phyloP scores from a whole-genome alignment of 2,888 invertebrate species.

The Phengaris arion region DNA sequence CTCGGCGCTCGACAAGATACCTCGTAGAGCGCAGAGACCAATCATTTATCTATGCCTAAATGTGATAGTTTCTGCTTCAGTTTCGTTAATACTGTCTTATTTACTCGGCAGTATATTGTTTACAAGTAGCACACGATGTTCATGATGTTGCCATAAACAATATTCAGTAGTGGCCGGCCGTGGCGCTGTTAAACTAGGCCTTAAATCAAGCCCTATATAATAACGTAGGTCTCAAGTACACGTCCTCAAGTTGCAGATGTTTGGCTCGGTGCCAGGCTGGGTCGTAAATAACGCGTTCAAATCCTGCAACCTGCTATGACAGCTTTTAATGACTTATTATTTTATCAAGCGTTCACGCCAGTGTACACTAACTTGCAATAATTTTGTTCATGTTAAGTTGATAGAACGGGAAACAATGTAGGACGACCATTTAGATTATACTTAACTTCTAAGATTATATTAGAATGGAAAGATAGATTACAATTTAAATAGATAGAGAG shows the following conservation, averaged over 20 bases:
- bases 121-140: background rate
- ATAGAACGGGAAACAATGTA: background rate
- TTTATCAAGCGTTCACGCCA: slow-evolving; percentile 9
- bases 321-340: slow-evolving; percentile 27
- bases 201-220: slow-evolving; percentile 27
- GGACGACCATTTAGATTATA: too few relatives aligned
- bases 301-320: slow-evolving; percentile 25
- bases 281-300: slow-evolving; percentile 30
- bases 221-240: slow-evolving; percentile 28
- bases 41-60: too few relatives aligned
- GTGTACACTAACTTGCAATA: background rate
- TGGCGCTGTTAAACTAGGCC: slow-evolving; percentile 24
- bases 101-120: background rate
- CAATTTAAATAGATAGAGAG: too few relatives aligned
- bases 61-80: background rate
- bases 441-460: too few relatives aligned
- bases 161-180: slow-evolving; percentile 19
- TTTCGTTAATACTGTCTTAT: background rate
- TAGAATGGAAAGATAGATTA: too few relatives aligned
- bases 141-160: slow-evolving; percentile 8
- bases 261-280: slow-evolving; percentile 35
- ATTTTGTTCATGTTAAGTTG: background rate
- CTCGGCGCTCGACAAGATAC: too few relatives aligned
- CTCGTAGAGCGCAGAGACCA: too few relatives aligned
- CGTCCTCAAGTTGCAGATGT: slow-evolving; percentile 31